A percentile compares a stretch with the other conserved stretches of the same genome.
phyloP scores from a whole-genome alignment of 92 coral and sea anemone species.

The Hydrozoanthus gracilis region DNA sequence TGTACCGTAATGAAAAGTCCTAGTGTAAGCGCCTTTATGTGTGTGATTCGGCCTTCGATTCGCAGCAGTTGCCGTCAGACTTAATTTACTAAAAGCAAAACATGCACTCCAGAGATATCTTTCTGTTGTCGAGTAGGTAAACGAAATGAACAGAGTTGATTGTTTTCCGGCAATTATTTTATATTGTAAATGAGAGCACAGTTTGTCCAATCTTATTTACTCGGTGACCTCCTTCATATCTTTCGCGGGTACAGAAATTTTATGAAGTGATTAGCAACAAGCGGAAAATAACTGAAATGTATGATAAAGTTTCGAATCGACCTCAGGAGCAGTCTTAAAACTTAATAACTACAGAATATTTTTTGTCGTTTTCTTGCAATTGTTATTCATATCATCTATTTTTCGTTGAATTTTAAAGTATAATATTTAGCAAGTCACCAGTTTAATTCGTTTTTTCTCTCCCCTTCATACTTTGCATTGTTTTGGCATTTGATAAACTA shows the following conservation, averaged over 20 bases:
- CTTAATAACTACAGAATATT: background rate
- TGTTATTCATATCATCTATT: no score
- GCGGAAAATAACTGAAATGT: background rate
- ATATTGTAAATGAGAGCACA: background rate
- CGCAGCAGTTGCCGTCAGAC: no score
- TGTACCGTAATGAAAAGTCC: no score
- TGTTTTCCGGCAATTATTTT: background rate
- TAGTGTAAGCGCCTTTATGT: no score
- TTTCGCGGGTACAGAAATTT: background rate
- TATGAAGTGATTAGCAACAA: background rate
- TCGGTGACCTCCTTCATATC: background rate
- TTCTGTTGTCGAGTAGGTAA: background rate
- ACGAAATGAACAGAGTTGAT: background rate
- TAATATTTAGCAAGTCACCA: no score
- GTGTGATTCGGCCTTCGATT: no score
- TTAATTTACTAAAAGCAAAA: background rate
- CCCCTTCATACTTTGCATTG: no score
- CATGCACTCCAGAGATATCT: background rate
- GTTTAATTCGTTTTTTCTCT: no score
- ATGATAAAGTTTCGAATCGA: background rate
- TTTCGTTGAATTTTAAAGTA: no score
- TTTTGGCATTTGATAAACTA: no score
- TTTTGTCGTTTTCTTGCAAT: no score
- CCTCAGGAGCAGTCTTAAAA: background rate
- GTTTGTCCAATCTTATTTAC: background rate